Evolutionary conservation across 2,888 invertebrate genomes (phyloP), one percentile per base, ranked within the genome.

Genomic region (Aleiodes alternator): DNA sequence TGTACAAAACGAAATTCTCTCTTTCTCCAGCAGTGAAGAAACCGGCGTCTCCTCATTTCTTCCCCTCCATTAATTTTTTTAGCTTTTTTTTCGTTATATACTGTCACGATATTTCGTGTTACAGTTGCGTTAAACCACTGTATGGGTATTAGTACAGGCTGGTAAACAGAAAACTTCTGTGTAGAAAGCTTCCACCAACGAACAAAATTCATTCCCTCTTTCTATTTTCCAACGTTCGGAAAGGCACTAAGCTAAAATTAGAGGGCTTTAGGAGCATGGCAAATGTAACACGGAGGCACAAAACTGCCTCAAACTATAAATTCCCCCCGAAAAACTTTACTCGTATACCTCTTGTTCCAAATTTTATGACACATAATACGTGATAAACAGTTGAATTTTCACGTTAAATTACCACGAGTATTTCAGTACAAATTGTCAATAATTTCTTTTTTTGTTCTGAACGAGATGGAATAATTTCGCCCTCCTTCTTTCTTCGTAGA

Each of bases 141-240:
- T 68, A 29, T n/a, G 51, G n/a, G n/a, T 48, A 68, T 53, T 59
- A 16, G 55, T 55, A 55, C 38, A 61, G 38, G n/a, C 61, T 61
- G 43, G 64, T 64, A 48, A 43, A 64, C 61, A 16, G 64, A 64
- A 64, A 64, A 64, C 48, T 43, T 43, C 43, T 43, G 43, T 16
- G 43, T 43, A 64, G 43, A 48, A 11, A 56, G 56, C 23, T 12
- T n/a, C 61, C 14, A 38, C 14, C 38, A 38, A 61, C 38, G 6
- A 38, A 38, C 9, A 43, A 9, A 43, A 43, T 43, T 43, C 43
- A 11, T 14, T 23, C 59, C 43, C 64, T 43, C 64, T 64, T 64
- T 64, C 64, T 64, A 64, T 64, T 64, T 64, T 64, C 64, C 48
- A 43, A 8, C 64, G 64, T 64, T 64, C 64, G 43, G 48, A 43